Base-by-base conservation (phyloP, 2,113 vertebrate species). In the Phylloscopus trochilus region DNA sequence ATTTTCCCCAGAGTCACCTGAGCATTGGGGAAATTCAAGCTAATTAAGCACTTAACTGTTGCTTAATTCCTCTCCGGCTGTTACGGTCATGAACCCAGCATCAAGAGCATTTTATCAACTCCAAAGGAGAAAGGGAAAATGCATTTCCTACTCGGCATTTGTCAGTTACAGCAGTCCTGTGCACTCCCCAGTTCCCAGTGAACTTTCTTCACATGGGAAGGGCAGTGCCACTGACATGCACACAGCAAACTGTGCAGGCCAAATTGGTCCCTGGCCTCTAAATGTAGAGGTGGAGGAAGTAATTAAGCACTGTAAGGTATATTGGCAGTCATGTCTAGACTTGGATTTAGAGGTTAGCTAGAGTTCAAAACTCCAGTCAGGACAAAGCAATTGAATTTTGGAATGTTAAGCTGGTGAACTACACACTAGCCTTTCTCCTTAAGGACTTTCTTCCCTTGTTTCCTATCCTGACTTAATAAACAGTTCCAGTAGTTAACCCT, bases 271-370 rank as follows among this genome's bases (percentile, higher is more conserved):
- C 35, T n/a, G 55, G 52, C 35, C 47, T 88, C 68, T 31, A 56
- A 85, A 67, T 4, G 28, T 1, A 83, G 60, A 66, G 5, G 49
- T 60, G 33, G 52, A 85, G 73, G 94, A 97, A 94, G 83, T 92
- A 47, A 88, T 94, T 88, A 96, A 90, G 87, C 75, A 90, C 69
- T 37, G 58, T 26, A 83, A 77, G 59, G 84, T 89, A 67, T 88
- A 88, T 0, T 88, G 90, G 86, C 69, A 93, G 87, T 39, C 56
- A 47, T 2, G 85, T 94, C 92, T 96, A 95, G 93, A 96, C 94
- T 83, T 64, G 90, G 95, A 95, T 96, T 96, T 96, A 95, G 88
- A 94, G 88, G 85, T 95, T 86, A 96, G 60, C 72, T 78, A 26
- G 52, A 94, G 93, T 96, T 97, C 96, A 96, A 30, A 86, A 83